Base-by-base conservation (phyloP, 2,797 vertebrate genomes). In the Sardinella longiceps region DNA sequence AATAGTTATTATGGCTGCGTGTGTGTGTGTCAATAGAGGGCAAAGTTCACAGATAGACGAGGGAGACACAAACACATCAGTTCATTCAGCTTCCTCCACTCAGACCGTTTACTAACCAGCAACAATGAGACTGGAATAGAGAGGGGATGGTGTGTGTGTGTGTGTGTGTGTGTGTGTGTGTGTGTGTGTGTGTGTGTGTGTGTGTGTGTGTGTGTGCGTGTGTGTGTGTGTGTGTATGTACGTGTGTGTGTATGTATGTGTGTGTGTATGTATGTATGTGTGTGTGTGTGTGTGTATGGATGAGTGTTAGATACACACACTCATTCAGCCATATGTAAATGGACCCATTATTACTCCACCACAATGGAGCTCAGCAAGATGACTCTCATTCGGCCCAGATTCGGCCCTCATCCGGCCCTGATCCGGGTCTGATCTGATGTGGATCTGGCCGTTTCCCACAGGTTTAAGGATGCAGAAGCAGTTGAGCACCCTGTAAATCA, bases 81-180 rank as follows among this genome's bases (percentile, higher is more conserved):
- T 63, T 63, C 60, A 63, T 28, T 63, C 58, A 63, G 58, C 58
- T 28, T 2, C 5, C 11, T 63, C 3, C 25, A 28, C 11, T 63
- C 25, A 12, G 25, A 2, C 2, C 60, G 30, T 30, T 63, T 63
- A 30, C 30, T 74, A 2, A 18, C 48, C 14, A 50, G 48, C 12
- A 15, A 50, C 48, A 50, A 50, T 14, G 48, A 50, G 48, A n/a
- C n/a, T n/a, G n/a, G n/a, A 50, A 15, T 50, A 14, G 48, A 14
- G 48, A 15, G 12, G 12, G 15, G 48, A n/a, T 30, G 56, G 60
- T 0, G 25, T 63, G 25, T 63, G 25, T 63, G 25, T 63, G 60
- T 63, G 60, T 63, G 60, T 63, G 60, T 63, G 60, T 63, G 60
- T 63, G 60, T 63, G 23, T 63, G 58, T 63, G 58, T 63, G 56